phyloP scores from a whole-genome alignment of 2,797 vertebrate species.

The Ctenopoma kingsleyae region DNA sequence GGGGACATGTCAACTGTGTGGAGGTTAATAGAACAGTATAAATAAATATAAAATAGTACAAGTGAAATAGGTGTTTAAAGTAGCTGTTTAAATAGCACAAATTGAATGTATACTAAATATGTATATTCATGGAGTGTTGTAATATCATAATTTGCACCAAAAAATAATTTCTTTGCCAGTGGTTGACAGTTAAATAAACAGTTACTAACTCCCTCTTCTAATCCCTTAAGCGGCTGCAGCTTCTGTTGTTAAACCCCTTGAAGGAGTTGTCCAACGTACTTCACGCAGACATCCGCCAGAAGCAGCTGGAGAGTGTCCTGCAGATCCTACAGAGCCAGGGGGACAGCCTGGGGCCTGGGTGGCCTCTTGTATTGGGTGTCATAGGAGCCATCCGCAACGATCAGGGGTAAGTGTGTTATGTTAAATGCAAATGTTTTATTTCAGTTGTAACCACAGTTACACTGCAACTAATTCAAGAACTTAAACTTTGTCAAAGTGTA shows the following conservation, averaged over 20 bases:
- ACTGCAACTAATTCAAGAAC: not conserved
- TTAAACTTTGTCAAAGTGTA: not conserved
- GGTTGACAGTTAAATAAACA: no score
- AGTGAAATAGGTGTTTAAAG: not conserved
- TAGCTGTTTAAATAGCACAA: not conserved
- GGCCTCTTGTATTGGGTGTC: constrained; percentile 96
- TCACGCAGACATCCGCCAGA: constrained; percentile 96
- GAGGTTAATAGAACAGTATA: constrained; percentile 17
- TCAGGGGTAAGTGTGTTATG: constrained; percentile 90
- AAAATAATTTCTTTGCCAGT: not conserved
- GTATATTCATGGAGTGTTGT: not conserved
- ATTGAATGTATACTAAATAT: not conserved
- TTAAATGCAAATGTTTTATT: not conserved
- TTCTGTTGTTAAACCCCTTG: constrained; percentile 94
- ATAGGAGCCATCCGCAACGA: constrained; percentile 98
- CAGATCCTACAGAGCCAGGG: constrained; percentile 98
- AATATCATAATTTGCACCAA: not conserved
- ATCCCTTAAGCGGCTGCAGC: constrained; percentile 90
- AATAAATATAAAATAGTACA: not conserved
- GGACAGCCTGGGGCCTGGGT: constrained; percentile 95
- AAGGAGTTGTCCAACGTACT: constrained; percentile 95
- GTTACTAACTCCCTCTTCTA: not conserved
- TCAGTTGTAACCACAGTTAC: not conserved
- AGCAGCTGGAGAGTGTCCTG: constrained; percentile 96
- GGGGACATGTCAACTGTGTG: constrained; percentile 9